Evolutionary conservation across 2,113 vertebrate genomes (phyloP).

Genomic region (Coryphaenoides rupestris): DNA sequence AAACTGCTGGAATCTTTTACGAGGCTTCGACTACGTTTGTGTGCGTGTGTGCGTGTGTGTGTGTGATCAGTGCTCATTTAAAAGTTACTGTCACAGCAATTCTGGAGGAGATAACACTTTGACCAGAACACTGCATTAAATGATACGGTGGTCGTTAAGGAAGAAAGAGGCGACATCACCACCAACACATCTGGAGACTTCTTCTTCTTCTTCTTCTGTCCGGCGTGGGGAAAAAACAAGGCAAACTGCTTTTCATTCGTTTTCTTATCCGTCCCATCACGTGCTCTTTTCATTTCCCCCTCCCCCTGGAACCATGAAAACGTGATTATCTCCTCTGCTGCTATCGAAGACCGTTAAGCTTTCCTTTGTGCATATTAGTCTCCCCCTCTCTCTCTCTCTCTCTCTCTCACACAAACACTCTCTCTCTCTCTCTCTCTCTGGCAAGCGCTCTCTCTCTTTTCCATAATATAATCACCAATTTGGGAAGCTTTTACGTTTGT

Average conservation of each 20-base stretch:
- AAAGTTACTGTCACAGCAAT: no score
- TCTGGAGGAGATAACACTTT: no score
- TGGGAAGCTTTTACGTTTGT: conserved; percentile 8
- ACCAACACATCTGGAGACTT: no score
- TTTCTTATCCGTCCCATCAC: not conserved
- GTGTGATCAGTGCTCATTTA: no score
- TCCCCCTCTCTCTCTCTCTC: conserved; percentile 7
- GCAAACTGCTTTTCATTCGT: conserved; percentile 22
- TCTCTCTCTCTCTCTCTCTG: conserved; percentile 10
- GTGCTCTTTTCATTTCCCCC: conserved; percentile 34
- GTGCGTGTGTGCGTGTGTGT: no score
- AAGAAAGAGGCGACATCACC: no score
- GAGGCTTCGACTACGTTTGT: no score
- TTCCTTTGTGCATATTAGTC: conserved; percentile 18
- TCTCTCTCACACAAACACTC: conserved; percentile 5
- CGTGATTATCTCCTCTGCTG: conserved; percentile 41
- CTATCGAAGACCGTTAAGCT: conserved; percentile 25
- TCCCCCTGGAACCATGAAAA: conserved; percentile 42
- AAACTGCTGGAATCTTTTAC: no score
- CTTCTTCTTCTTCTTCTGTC: conserved; percentile 13
- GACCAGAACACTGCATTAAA: no score
- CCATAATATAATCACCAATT: conserved; percentile 3
- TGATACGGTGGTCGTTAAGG: no score
- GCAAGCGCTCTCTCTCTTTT: conserved; percentile 1
- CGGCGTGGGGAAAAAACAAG: conserved; percentile 22